Evolutionary conservation across 2,113 vertebrate genomes (phyloP).

Genomic region (Ophthalmolycus amberensis): DNA sequence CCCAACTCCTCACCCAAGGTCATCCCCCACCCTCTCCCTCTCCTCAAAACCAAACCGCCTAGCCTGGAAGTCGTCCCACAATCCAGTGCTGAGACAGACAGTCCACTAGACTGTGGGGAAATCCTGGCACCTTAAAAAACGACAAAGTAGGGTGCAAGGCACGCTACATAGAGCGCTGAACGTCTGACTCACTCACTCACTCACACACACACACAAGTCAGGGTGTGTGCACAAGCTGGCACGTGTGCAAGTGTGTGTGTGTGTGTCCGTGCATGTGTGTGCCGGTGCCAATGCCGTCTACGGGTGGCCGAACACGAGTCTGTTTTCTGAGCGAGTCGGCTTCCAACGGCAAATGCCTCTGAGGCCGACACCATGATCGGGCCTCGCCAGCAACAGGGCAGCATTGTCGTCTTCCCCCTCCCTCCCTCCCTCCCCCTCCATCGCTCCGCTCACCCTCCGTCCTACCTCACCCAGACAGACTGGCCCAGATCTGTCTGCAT

Average conservation of each 20-base stretch:
- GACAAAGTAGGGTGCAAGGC: slow-evolving; percentile 3
- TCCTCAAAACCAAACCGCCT: not conserved
- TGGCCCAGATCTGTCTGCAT: slow-evolving; percentile 34
- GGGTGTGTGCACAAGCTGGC: not conserved
- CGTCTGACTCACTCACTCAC: too few species aligned
- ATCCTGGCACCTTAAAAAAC: slow-evolving; percentile 7
- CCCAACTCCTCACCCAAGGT: slow-evolving; percentile 30
- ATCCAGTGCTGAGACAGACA: slow-evolving; percentile 9
- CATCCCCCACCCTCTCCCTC: slow-evolving; percentile 7
- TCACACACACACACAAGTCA: too few species aligned
- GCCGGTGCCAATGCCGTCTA: not conserved
- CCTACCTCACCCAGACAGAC: too few species aligned
- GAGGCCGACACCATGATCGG: slow-evolving; percentile 25
- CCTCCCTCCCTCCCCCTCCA: too few species aligned
- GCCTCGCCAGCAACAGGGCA: slow-evolving; percentile 1
- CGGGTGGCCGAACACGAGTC: slow-evolving; percentile 17
- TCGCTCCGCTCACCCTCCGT: too few species aligned
- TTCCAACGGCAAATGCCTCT: slow-evolving; percentile 33
- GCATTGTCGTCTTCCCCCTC: too few species aligned
- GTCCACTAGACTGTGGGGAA: slow-evolving; percentile 7
- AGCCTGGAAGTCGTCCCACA: not conserved
- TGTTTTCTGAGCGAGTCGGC: slow-evolving; percentile 25
- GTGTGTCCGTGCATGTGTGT: not conserved
- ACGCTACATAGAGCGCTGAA: too few species aligned
- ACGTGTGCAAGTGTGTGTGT: not conserved